Conservation (phyloP, 2,888 invertebrate species). For the Hydropsyche betteni region DNA sequence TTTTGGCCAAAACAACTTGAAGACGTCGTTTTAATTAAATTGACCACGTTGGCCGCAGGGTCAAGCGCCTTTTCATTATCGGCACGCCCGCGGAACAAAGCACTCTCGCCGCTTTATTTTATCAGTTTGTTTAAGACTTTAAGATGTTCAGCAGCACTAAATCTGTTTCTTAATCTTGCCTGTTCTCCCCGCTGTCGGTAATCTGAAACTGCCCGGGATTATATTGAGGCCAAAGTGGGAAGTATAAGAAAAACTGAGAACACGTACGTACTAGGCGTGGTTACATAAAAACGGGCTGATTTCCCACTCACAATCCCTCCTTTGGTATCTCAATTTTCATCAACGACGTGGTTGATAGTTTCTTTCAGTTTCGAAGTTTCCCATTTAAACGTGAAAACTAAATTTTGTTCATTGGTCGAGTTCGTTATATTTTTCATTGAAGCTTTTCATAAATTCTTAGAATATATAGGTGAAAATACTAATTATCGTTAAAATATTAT, state of each 20-base stretch:
- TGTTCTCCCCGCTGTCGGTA: conserved; percentile 33
- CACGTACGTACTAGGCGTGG: background rate
- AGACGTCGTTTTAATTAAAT: conserved; percentile 20
- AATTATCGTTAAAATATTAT: no score
- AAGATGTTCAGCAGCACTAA: conserved; percentile 30
- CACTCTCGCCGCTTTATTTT: conserved; percentile 8
- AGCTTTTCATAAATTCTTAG: no score
- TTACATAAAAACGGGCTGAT: no score
- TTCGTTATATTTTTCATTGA: no score
- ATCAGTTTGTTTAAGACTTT: conserved; percentile 33
- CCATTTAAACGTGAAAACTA: no score
- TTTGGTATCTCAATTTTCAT: no score
- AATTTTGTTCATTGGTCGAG: no score
- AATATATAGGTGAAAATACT: no score
- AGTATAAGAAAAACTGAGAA: background rate
- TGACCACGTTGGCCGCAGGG: background rate
- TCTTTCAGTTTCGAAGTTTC: no score
- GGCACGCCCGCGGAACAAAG: background rate
- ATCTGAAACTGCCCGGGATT: conserved; percentile 24
- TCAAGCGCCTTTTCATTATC: conserved; percentile 29
- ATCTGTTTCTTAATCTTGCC: conserved; percentile 31
- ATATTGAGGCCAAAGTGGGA: background rate
- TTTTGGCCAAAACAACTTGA: background rate
- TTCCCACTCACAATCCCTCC: no score
- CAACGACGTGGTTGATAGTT: no score